Evolutionary conservation across 2,113 vertebrate genomes (phyloP).

Genomic region (Brachirus orientalis): DNA sequence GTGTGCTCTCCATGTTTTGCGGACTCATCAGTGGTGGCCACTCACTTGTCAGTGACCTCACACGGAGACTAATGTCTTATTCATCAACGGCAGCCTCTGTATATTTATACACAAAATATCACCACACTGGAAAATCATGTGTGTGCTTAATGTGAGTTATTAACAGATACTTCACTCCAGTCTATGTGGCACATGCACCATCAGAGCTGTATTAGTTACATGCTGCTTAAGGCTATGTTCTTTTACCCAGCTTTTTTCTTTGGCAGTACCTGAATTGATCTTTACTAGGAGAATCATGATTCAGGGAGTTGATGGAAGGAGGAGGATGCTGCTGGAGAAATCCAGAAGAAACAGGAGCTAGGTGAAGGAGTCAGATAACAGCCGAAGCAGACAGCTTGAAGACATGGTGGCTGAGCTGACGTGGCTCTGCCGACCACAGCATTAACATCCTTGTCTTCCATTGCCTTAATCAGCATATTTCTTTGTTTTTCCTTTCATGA

Average conservation of each 20-base stretch:
- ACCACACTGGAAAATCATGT: slow-evolving; percentile 3
- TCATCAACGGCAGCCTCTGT: slow-evolving; percentile 27
- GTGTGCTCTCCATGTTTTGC: too few relatives aligned
- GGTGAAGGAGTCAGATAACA: slow-evolving; percentile 33
- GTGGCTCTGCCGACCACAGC: slow-evolving; percentile 41
- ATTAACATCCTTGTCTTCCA: slow-evolving; percentile 34
- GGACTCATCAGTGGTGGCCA: too few relatives aligned
- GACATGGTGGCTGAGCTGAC: slow-evolving; percentile 33
- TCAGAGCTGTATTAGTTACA: slow-evolving; percentile 20
- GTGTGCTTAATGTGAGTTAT: neutral
- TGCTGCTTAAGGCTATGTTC: slow-evolving; percentile 17
- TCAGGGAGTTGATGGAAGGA: slow-evolving; percentile 9
- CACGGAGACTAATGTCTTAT: slow-evolving; percentile 28
- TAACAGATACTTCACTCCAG: neutral
- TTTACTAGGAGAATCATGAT: slow-evolving; percentile 25
- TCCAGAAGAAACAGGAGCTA: slow-evolving; percentile 30
- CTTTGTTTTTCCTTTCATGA: slow-evolving; percentile 26
- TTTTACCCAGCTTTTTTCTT: slow-evolving; percentile 7
- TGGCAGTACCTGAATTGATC: slow-evolving; percentile 27
- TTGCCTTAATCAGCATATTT: slow-evolving; percentile 50
- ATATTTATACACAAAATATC: neutral
- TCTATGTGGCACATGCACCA: neutral
- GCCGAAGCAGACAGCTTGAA: slow-evolving; percentile 19
- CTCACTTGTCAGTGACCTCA: too few relatives aligned
- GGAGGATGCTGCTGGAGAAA: slow-evolving; percentile 7